Percentiles rank a stretch among this genome's conserved stretches.
phyloP scores from a whole-genome alignment of 2,888 invertebrate genomes.

The Lasioglossum malachurum region DNA sequence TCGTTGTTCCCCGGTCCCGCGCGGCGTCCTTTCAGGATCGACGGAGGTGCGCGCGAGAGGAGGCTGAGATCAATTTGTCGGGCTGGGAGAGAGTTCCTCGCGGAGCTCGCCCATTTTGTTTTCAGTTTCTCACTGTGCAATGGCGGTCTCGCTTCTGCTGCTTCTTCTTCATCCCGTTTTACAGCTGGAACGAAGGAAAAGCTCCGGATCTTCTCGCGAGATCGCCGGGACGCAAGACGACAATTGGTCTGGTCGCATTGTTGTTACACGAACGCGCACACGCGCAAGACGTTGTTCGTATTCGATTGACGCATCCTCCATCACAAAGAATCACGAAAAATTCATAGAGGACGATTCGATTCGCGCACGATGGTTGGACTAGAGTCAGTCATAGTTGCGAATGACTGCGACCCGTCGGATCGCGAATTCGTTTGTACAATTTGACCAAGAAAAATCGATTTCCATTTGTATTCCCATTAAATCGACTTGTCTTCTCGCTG shows the following conservation, averaged over 20 bases:
- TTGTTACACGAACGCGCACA: conserved; percentile 43
- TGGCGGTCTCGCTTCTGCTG: conserved; percentile 32
- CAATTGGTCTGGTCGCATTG: conserved; percentile 24
- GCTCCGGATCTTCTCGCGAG: conserved; percentile 33
- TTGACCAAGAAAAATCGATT: background rate
- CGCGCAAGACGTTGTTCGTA: conserved; percentile 16
- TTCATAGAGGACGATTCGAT: conserved; percentile 23
- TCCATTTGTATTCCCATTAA: background rate
- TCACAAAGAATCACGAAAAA: background rate
- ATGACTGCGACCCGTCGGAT: conserved; percentile 35
- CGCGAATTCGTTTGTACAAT: conserved; percentile 42
- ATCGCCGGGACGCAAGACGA: conserved; percentile 32
- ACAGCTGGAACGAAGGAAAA: conserved; percentile 20
- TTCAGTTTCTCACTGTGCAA: conserved; percentile 31
- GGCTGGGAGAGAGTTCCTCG: conserved; percentile 62
- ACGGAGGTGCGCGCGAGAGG: conserved; percentile 59
- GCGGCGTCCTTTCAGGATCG: conserved; percentile 49
- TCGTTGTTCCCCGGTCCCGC: conserved; percentile 70
- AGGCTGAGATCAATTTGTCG: conserved; percentile 73
- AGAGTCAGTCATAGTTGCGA: conserved; percentile 59
- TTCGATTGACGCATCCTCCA: background rate
- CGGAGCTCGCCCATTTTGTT: conserved; percentile 40
- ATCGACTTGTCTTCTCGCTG: background rate
- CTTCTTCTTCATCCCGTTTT: background rate
- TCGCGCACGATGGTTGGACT: conserved; percentile 55